These are phyloP conservation scores for Myrmecophaga tridactyla DNA, from an alignment of 2,113 vertebrate genomes.

Conservation along the genomic window DNA sequence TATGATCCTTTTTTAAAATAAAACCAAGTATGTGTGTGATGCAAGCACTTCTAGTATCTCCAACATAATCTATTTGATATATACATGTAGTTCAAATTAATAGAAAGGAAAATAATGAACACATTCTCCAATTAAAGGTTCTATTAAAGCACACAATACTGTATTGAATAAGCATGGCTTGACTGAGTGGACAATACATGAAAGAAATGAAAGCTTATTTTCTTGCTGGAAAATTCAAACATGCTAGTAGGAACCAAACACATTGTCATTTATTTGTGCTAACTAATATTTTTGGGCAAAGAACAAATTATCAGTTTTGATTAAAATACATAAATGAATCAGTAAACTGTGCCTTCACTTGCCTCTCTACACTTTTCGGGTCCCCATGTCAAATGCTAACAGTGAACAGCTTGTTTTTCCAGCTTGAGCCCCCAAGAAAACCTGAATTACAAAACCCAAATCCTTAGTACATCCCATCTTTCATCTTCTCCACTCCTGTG, in stretches of 20 bases:
- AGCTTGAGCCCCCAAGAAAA: neutral
- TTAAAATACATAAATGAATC: constrained; percentile 24
- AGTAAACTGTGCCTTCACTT: neutral
- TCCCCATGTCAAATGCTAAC: neutral
- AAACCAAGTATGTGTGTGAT: neutral
- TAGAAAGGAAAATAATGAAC: neutral
- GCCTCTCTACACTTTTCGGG: neutral
- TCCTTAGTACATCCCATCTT: neutral
- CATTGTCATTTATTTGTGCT: constrained; percentile 26
- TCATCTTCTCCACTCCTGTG: neutral
- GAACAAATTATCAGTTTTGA: constrained; percentile 7
- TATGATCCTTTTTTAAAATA: constrained; percentile 10
- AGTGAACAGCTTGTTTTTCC: neutral
- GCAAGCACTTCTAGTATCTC: neutral
- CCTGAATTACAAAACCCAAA: neutral
- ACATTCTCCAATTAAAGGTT: neutral
- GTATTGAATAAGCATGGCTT: neutral
- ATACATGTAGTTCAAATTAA: neutral
- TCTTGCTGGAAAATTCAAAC: constrained; percentile 17
- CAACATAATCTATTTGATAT: neutral
- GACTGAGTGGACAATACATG: neutral
- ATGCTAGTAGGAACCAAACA: neutral
- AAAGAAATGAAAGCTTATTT: constrained; percentile 32
- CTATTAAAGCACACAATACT: neutral
- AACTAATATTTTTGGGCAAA: constrained; percentile 14